Base-by-base conservation (phyloP, 2,113 vertebrate genomes). In the Tetraodon nigroviridis region DNA sequence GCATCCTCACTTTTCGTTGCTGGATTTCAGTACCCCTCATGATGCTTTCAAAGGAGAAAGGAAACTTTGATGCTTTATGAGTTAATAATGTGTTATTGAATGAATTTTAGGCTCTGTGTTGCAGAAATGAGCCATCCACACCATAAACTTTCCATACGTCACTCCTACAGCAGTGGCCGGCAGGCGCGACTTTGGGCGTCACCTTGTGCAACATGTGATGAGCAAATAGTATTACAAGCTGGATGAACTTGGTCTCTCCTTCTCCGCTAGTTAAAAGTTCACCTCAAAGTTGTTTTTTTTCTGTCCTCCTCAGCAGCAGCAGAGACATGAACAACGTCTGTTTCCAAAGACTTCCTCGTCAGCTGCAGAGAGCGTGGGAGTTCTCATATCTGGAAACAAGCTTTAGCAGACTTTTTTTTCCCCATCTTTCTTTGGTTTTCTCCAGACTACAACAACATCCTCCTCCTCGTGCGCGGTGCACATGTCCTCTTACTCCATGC, bases 301-400 rank as follows among this genome's bases (percentile, higher is more conserved):
- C n/a, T 16, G 15, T 46, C n/a, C n/a, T 46, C 3, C 51, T 79
- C 71, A 74, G 77, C 71, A 62, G 58, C 61, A 69, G 63, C 71
- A 65, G 76, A 78, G 81, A 84, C 66, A 55, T 47, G 73, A 79
- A 74, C 76, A 84, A 80, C 75, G 80, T 86, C 68, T 58, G 55
- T 78, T 85, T 76, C 78, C 68, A 71, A 75, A 81, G 77, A 79
- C 79, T 76, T 85, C 78, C 84, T 86, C 79, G 53, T 73, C 80
- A 79, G 75, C 84, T 71, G 71, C 58, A 76, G 51, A 57, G 69
- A 84, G 81, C 81, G 85, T 88, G 84, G 85, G 88, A 89, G 89
- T 84, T 69, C 69, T 72, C 60, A 76, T 82, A 85, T 86, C 81
- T 87, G 87, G 84, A 89, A 87, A 89, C 81, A 84, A 79, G 73